These are phyloP conservation scores for Aegypius monachus DNA, from an alignment of 2,113 vertebrate genomes.

Conservation along the genomic window DNA sequence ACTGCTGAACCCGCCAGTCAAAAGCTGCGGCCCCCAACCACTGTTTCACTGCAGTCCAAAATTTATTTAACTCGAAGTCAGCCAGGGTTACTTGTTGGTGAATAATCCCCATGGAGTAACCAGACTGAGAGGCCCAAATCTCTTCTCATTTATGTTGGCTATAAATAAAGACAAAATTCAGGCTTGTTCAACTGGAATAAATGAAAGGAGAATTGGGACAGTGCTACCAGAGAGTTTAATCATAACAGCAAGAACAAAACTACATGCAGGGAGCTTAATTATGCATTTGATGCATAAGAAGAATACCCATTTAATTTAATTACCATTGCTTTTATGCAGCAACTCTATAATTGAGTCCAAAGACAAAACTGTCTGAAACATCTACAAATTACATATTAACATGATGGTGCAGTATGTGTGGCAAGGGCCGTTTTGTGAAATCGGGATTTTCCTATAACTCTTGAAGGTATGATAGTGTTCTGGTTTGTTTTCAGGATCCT, in stretches of 20 bases:
- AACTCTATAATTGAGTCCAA: background rate
- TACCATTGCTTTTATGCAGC: slow-evolving; percentile 21
- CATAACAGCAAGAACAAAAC: slow-evolving; percentile 32
- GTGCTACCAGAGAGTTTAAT: slow-evolving; percentile 6
- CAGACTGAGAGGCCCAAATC: background rate
- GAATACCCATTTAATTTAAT: slow-evolving; percentile 51
- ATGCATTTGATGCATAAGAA: slow-evolving; percentile 12
- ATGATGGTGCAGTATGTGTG: background rate
- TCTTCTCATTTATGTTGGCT: background rate
- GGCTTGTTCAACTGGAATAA: slow-evolving; percentile 6
- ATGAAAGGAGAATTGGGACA: slow-evolving; percentile 25
- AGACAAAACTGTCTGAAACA: slow-evolving; percentile 4
- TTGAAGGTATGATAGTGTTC: background rate
- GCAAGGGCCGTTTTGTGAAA: background rate
- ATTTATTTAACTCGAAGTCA: background rate
- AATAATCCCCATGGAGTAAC: background rate
- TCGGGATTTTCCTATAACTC: background rate
- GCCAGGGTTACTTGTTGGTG: background rate
- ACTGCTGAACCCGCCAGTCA: background rate
- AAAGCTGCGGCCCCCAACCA: background rate
- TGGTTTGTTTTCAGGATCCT: background rate
- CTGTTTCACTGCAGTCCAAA: background rate
- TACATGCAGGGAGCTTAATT: slow-evolving; percentile 26
- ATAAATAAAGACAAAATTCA: slow-evolving; percentile 10
- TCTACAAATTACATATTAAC: background rate